These are phyloP conservation scores for Agrypnus murinus DNA, from an alignment of 2,888 invertebrate genomes.

Conservation along the genomic window DNA sequence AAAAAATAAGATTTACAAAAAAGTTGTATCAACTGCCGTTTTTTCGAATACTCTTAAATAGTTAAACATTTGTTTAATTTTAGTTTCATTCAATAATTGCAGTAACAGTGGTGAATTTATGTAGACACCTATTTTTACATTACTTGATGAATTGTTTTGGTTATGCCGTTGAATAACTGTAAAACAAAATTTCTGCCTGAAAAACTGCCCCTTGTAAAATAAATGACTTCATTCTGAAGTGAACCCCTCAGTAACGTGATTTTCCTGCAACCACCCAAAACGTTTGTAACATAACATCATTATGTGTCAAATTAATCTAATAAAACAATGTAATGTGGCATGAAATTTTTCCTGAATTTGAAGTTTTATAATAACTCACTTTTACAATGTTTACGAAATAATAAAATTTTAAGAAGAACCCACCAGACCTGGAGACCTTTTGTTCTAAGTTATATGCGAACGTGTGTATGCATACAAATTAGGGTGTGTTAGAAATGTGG, in stretches of 20 bases:
- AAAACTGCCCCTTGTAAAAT: background rate
- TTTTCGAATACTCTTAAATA: too few relatives aligned
- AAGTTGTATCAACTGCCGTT: too few relatives aligned
- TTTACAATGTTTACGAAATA: slow-evolving; percentile 4
- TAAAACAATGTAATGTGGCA: background rate
- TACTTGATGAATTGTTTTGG: too few relatives aligned
- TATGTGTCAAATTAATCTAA: background rate
- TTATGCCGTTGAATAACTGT: too few relatives aligned
- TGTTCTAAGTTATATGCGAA: slow-evolving; percentile 9
- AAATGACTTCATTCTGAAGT: background rate
- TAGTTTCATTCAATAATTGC: too few relatives aligned
- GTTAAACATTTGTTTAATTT: too few relatives aligned
- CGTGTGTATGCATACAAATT: slow-evolving; percentile 13
- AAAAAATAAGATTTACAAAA: too few relatives aligned
- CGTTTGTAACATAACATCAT: background rate
- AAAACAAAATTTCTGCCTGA: too few relatives aligned
- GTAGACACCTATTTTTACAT: too few relatives aligned
- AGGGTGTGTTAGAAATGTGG: background rate
- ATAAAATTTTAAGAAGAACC: slow-evolving; percentile 9
- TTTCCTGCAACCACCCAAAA: background rate
- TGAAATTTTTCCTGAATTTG: background rate
- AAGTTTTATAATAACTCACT: slow-evolving; percentile 1
- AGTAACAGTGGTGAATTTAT: too few relatives aligned
- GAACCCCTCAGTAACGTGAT: background rate
- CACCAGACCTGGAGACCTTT: background rate